Evolutionary conservation across 2,888 invertebrate species (phyloP).

Genomic region (Epinotia nisella): DNA sequence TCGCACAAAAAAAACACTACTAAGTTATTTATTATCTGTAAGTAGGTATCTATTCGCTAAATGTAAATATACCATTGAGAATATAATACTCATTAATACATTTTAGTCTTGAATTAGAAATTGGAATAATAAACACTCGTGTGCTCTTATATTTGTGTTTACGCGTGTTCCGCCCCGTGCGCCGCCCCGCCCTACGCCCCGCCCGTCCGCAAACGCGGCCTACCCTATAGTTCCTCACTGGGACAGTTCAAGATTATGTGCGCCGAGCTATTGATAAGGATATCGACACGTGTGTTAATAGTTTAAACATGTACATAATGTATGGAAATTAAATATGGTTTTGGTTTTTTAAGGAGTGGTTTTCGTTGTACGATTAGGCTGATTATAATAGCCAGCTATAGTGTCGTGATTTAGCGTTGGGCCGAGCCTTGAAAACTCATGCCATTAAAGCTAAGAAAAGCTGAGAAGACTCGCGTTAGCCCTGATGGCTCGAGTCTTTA

Average conservation of each 20-base stretch:
- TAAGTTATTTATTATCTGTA: not conserved
- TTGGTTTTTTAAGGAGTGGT: conserved; percentile 34
- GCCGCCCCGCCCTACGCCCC: not conserved
- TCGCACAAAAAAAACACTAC: no score
- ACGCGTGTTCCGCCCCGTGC: not conserved
- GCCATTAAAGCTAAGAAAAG: no score
- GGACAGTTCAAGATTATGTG: not conserved
- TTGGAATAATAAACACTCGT: not conserved
- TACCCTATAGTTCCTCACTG: not conserved
- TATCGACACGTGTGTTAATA: conserved; percentile 2
- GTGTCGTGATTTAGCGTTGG: no score
- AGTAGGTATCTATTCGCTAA: not conserved
- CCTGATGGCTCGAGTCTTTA: no score
- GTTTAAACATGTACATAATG: conserved; percentile 35
- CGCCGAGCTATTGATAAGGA: conserved; percentile 8
- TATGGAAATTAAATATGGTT: conserved; percentile 52
- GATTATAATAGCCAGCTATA: not conserved
- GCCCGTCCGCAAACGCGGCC: not conserved
- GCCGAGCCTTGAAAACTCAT: no score
- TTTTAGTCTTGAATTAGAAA: not conserved
- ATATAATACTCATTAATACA: not conserved
- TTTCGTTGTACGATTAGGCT: not conserved
- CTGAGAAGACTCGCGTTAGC: no score
- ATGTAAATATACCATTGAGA: not conserved
- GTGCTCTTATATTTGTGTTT: not conserved